Percentiles rank a stretch among this genome's conserved stretches.
Evolutionary conservation across 2,113 vertebrate genomes (phyloP).

Genomic region (Perccottus glenii): DNA sequence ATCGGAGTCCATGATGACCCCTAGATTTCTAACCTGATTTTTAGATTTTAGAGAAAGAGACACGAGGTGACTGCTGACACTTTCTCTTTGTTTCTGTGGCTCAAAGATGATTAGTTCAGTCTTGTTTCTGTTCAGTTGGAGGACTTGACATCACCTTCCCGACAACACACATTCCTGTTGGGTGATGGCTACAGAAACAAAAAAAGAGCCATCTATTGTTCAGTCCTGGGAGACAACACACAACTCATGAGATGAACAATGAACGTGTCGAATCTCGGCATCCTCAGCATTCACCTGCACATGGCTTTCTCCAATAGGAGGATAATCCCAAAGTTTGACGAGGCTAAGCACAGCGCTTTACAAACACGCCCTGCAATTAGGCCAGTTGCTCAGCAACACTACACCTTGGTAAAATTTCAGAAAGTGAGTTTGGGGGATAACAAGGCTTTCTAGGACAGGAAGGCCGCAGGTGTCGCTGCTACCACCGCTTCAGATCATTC

Average conservation of each 20-base stretch:
- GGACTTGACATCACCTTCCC: conserved; percentile 22
- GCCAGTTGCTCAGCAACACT: conserved; percentile 58
- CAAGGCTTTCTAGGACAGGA: conserved; percentile 34
- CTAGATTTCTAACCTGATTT: no score
- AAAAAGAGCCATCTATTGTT: conserved; percentile 40
- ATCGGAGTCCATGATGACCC: no score
- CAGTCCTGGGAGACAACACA: conserved; percentile 12
- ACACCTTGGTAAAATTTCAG: conserved; percentile 37
- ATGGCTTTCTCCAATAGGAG: not conserved
- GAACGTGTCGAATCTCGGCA: conserved; percentile 3
- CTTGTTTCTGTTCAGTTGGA: no score
- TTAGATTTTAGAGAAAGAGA: no score
- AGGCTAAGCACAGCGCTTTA: conserved; percentile 18
- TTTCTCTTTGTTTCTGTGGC: no score
- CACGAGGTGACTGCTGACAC: no score
- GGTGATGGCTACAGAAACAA: conserved; percentile 27
- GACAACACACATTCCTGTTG: conserved; percentile 30
- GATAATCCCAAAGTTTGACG: conserved; percentile 25
- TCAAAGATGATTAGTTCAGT: no score
- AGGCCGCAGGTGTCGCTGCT: conserved; percentile 9
- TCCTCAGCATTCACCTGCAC: conserved; percentile 17
- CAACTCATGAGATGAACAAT: conserved; percentile 11
- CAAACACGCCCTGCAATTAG: conserved; percentile 41
- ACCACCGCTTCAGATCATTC: conserved; percentile 36
- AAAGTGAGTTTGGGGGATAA: conserved; percentile 62